Conservation (phyloP, 2,113 vertebrate species). For the Chitala chitala region DNA sequence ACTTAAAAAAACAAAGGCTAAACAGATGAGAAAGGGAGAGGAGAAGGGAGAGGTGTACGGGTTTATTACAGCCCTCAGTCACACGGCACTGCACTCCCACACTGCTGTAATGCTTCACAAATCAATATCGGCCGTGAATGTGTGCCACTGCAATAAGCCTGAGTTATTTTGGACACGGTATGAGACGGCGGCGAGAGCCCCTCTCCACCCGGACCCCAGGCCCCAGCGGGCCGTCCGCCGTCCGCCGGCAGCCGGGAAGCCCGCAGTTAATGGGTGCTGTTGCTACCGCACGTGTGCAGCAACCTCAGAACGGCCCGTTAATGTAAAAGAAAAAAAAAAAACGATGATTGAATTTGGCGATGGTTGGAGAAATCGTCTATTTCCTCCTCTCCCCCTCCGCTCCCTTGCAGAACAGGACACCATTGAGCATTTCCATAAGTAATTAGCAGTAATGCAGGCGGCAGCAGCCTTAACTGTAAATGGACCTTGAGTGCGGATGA, state of each 20-base stretch:
- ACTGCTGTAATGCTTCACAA: conserved; percentile 49
- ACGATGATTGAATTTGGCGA: conserved; percentile 53
- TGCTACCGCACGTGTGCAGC: conserved; percentile 30
- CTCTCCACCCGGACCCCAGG: no score
- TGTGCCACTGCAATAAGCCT: conserved; percentile 61
- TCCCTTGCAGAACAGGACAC: conserved; percentile 50
- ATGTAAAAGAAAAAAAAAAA: conserved; percentile 31
- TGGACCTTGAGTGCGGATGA: neutral
- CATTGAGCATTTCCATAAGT: conserved; percentile 27
- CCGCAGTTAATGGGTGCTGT: conserved; percentile 57
- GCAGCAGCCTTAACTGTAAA: neutral
- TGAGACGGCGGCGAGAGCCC: conserved; percentile 45
- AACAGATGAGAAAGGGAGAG: conserved; percentile 29
- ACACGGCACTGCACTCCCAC: conserved; percentile 38
- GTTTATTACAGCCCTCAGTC: conserved; percentile 39
- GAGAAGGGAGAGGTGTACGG: conserved; percentile 39
- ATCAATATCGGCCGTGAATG: conserved; percentile 59
- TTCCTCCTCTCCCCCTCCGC: conserved; percentile 38
- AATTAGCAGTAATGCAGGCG: conserved; percentile 24
- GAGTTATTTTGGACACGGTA: conserved; percentile 59
- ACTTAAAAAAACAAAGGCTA: conserved; percentile 29
- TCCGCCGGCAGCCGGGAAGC: conserved; percentile 40
- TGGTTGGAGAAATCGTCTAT: conserved; percentile 48
- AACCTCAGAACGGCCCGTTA: conserved; percentile 35
- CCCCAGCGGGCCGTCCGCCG: conserved; percentile 40